phyloP scores from a whole-genome alignment of 35 echinoderm and acorn worm genomes.

The Stichopus chloronotus region DNA sequence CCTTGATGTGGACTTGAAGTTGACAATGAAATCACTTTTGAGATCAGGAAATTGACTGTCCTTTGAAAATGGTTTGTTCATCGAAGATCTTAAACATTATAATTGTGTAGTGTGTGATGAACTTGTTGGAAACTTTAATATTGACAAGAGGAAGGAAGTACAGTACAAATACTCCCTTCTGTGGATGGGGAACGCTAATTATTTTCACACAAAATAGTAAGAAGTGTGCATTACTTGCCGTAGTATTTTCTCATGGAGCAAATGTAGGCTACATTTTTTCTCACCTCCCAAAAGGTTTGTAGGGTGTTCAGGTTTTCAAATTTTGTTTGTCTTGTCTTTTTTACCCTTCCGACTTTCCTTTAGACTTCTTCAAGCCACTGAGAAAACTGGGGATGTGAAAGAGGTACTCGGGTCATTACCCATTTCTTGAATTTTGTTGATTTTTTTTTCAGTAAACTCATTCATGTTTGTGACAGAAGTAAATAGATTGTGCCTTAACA shows the following conservation, averaged over 20 bases:
- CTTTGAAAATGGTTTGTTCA: no score
- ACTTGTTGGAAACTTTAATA: no score
- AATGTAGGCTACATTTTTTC: neutral
- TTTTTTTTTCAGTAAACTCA: neutral
- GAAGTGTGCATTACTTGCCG: neutral
- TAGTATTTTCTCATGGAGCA: no score
- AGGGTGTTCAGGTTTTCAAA: neutral
- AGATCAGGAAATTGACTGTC: no score
- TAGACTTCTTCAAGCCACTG: constrained; percentile 26
- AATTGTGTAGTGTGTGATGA: no score
- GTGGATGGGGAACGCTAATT: neutral
- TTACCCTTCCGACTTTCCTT: neutral
- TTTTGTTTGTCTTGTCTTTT: neutral
- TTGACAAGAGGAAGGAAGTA: no score
- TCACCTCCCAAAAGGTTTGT: neutral
- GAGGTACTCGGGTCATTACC: constrained; percentile 9
- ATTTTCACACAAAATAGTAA: neutral
- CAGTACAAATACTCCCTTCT: neutral
- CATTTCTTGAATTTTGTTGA: neutral
- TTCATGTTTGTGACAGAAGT: neutral
- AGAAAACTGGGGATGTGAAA: neutral
- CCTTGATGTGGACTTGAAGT: no score
- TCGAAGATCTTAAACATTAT: no score
- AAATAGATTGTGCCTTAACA: neutral
- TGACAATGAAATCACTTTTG: no score